Conservation (phyloP, 2,113 vertebrate genomes). For the Cyanoliseus patagonus region DNA sequence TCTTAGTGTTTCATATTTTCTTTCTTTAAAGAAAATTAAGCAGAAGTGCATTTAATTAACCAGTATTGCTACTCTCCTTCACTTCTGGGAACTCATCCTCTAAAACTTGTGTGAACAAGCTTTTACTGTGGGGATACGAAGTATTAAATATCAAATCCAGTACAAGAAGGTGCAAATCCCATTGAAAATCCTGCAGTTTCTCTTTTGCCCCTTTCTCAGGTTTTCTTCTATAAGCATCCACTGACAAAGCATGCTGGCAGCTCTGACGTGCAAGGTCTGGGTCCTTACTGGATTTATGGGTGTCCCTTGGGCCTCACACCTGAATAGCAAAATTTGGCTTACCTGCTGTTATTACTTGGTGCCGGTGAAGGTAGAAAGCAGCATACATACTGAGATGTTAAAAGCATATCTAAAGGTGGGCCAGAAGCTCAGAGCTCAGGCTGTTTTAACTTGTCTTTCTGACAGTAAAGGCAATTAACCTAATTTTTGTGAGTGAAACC, state of each 20-base stretch:
- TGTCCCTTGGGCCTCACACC: background rate
- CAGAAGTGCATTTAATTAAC: background rate
- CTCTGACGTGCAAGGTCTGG: background rate
- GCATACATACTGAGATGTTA: background rate
- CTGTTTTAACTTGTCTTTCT: background rate
- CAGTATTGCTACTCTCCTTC: background rate
- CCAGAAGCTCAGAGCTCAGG: background rate
- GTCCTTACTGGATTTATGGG: background rate
- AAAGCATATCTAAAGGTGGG: background rate
- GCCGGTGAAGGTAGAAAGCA: background rate
- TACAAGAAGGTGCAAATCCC: background rate
- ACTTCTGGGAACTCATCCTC: background rate
- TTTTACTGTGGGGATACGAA: background rate
- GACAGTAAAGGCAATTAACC: background rate
- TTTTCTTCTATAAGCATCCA: background rate
- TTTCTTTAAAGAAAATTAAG: background rate
- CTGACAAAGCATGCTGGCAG: background rate
- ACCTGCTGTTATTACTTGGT: background rate
- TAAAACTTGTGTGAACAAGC: background rate
- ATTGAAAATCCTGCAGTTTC: background rate
- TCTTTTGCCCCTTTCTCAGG: background rate
- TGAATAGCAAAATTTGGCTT: background rate
- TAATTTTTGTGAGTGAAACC: constrained; percentile 11
- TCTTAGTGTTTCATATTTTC: background rate
- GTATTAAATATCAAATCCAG: background rate